Evolutionary conservation across 2,888 invertebrate genomes (phyloP).

Genomic region (Eurois occulta): DNA sequence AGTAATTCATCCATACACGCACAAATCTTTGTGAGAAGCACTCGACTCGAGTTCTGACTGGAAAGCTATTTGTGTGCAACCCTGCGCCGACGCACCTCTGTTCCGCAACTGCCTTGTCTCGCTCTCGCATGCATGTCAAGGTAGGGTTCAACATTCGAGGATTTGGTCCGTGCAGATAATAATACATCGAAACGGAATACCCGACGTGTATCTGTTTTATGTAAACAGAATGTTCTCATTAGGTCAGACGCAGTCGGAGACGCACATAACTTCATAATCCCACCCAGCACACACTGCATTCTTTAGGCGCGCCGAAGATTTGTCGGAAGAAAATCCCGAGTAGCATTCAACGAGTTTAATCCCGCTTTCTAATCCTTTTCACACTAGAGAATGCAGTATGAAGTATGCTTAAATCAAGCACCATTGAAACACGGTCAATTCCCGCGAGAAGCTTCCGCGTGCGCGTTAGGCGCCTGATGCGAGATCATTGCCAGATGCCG

Average conservation of each 20-base stretch:
- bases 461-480: constrained; percentile 81
- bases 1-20: constrained; percentile 67
- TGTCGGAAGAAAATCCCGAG: constrained; percentile 71
- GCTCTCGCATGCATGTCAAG: constrained; percentile 89
- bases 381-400: constrained; percentile 72
- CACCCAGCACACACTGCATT: constrained; percentile 50
- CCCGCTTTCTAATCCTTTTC: constrained; percentile 83
- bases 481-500: constrained; percentile 89
- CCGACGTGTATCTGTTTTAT: constrained; percentile 82
- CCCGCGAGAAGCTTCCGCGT: constrained; percentile 85
- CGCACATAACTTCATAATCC: constrained; percentile 66
- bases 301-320: constrained; percentile 55
- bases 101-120: constrained; percentile 83
- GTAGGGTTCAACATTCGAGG: constrained; percentile 90
- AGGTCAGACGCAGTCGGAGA: constrained; percentile 77
- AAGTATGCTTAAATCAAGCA: constrained; percentile 80
- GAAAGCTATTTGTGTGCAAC: constrained; percentile 88
- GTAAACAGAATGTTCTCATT: constrained; percentile 83
- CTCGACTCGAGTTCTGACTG: constrained; percentile 81
- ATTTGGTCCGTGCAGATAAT: constrained; percentile 85
- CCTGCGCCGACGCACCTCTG: constrained; percentile 84
- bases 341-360: constrained; percentile 70
- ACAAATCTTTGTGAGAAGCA: constrained; percentile 83
- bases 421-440: constrained; percentile 88
- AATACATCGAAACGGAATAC: constrained; percentile 82